Percentiles rank a stretch among this genome's conserved stretches.
Evolutionary conservation across 2,113 vertebrate genomes (phyloP).

Genomic region (Muscicapa adusta): DNA sequence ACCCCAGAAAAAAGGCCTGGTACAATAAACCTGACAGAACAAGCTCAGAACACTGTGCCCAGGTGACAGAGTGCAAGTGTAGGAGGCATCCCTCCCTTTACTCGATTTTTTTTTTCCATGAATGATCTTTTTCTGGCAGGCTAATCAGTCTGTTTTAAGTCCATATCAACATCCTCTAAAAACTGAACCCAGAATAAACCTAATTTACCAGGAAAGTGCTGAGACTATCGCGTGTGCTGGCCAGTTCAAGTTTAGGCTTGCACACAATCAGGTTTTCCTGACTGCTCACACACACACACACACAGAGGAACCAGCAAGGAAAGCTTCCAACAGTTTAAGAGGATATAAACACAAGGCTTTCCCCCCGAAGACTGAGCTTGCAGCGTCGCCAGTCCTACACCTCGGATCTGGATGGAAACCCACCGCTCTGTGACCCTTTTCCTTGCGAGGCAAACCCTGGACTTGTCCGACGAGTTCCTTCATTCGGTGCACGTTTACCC

Average conservation of each 20-base stretch:
- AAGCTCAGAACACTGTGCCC: not conserved
- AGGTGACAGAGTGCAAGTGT: not conserved
- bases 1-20: not conserved
- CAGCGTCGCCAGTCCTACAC: fast-evolving
- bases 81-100: not conserved
- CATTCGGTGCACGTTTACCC: fast-evolving
- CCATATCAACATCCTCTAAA: not conserved
- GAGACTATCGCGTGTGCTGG: fast-evolving
- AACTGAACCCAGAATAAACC: not conserved
- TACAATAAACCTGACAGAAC: not conserved
- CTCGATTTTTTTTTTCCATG: not conserved
- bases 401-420: not conserved
- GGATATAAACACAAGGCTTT: not conserved
- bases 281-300: not conserved
- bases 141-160: not conserved
- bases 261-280: not conserved
- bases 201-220: not conserved
- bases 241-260: not conserved
- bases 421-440: fast-evolving
- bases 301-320: not conserved
- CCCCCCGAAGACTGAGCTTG: fast-evolving
- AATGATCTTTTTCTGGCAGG: not conserved
- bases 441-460: not conserved
- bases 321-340: not conserved
- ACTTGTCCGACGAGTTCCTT: not conserved